Percentiles rank a stretch among this genome's conserved stretches.
Evolutionary conservation across 2,797 vertebrate species (phyloP).

Genomic region (Graptemys geographica): DNA sequence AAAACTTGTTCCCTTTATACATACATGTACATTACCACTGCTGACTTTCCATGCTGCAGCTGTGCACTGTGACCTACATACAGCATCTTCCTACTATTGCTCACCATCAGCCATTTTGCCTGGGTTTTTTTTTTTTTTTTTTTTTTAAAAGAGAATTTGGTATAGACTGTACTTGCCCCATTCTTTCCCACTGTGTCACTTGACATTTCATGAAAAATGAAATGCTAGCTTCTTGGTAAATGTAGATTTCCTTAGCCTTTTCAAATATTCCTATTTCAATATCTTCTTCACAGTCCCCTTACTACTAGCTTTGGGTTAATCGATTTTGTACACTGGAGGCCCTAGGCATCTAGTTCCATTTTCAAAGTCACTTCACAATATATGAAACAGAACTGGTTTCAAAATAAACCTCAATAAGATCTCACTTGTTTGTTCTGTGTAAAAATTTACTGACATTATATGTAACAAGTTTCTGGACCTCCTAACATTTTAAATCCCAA

Average conservation of each 20-base stretch:
- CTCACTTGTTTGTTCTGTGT: background rate
- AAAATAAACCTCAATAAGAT: background rate
- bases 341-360: background rate
- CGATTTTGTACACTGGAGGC: conserved; percentile 9
- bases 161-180: fast-evolving
- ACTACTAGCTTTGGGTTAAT: background rate
- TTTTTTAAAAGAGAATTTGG: background rate
- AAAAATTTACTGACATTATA: background rate
- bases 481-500: background rate
- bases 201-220: conserved; percentile 30
- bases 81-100: background rate
- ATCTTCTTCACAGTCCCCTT: background rate
- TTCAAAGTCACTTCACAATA: background rate
- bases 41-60: background rate
- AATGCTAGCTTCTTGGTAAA: conserved; percentile 15
- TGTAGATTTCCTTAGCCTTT: conserved; percentile 8
- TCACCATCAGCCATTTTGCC: background rate
- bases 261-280: background rate
- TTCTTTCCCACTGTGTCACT: background rate
- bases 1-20: background rate
- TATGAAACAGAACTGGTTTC: background rate
- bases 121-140: background rate
- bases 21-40: background rate
- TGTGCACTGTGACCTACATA: too few relatives aligned
- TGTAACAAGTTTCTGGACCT: background rate